Percentiles rank a stretch among this genome's conserved stretches.
These are phyloP conservation scores for Piezodorus guildinii DNA, from an alignment of 1,140 invertebrate genomes.

Conservation along the genomic window DNA sequence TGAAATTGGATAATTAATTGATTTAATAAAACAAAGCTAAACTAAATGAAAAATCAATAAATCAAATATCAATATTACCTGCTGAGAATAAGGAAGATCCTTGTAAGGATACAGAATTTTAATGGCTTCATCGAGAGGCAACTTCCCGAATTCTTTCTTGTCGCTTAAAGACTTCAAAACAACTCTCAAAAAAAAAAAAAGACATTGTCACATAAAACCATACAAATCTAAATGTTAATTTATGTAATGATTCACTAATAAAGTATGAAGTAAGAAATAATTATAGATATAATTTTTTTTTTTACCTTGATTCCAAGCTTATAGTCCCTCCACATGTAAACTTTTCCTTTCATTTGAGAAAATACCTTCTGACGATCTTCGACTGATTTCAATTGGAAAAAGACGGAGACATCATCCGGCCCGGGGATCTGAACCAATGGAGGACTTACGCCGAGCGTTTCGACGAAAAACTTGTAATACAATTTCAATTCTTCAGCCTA, in stretches of 20 bases:
- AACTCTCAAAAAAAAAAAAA: not conserved
- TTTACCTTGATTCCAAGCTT: not conserved
- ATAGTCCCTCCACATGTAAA: not conserved
- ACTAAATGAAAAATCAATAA: not conserved
- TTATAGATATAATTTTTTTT: no score
- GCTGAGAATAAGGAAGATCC: not conserved
- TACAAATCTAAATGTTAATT: no score
- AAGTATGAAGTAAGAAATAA: no score
- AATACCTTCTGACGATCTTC: not conserved
- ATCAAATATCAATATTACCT: not conserved
- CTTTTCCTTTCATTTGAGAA: not conserved
- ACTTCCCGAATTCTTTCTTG: not conserved
- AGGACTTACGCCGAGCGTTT: not conserved
- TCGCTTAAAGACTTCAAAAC: not conserved
- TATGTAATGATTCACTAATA: no score
- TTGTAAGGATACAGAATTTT: not conserved
- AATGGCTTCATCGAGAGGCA: not conserved
- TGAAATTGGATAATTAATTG: no score
- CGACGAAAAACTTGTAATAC: slow-evolving; percentile 2
- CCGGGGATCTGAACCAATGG: slow-evolving; percentile 1
- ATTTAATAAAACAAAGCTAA: not conserved
- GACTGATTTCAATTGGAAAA: not conserved
- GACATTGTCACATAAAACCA: not conserved
- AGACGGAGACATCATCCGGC: not conserved
- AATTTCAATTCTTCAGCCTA: slow-evolving; percentile 3